Conservation (phyloP, 2,888 invertebrate species). For the Eumerus sabulonum region DNA sequence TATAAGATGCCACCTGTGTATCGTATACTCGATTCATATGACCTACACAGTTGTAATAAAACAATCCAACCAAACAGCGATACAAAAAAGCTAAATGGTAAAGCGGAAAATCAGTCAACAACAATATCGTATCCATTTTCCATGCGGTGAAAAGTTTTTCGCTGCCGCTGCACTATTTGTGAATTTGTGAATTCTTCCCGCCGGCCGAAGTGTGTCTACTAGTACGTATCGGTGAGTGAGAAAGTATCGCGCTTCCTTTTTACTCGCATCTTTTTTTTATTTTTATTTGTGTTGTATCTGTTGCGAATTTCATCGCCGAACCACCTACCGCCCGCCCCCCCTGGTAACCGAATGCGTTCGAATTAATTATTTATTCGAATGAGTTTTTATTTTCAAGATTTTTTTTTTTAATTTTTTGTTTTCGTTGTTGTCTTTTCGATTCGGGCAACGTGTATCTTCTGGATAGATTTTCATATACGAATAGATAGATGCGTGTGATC, state of each 20-base stretch:
- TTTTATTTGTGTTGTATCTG: slow-evolving; percentile 9
- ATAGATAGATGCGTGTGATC: slow-evolving; percentile 42
- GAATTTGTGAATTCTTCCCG: slow-evolving; percentile 52
- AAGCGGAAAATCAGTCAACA: slow-evolving; percentile 9
- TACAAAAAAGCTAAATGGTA: slow-evolving; percentile 13
- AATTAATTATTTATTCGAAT: slow-evolving; percentile 66
- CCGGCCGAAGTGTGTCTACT: slow-evolving; percentile 60
- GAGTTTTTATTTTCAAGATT: slow-evolving; percentile 36
- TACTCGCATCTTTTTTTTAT: too few species aligned
- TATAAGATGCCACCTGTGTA: slow-evolving; percentile 38
- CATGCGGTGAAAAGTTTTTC: slow-evolving; percentile 48
- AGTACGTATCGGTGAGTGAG: slow-evolving; percentile 45
- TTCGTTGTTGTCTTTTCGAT: slow-evolving; percentile 22
- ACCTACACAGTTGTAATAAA: slow-evolving; percentile 14
- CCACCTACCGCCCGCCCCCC: slow-evolving; percentile 27
- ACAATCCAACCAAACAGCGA: slow-evolving; percentile 16
- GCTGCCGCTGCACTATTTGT: slow-evolving; percentile 61
- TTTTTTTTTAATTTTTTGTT: slow-evolving; percentile 16
- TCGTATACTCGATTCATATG: slow-evolving; percentile 18
- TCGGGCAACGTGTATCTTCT: slow-evolving; percentile 17
- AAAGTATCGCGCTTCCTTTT: slow-evolving; percentile 37
- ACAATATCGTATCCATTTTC: slow-evolving; percentile 28
- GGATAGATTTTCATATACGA: background rate
- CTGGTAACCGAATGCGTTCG: slow-evolving; percentile 49
- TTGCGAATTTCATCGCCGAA: slow-evolving; percentile 39